Evolutionary conservation across 53 echinoderm and acorn worm species (phyloP).

Genomic region (Arbacia lixula): DNA sequence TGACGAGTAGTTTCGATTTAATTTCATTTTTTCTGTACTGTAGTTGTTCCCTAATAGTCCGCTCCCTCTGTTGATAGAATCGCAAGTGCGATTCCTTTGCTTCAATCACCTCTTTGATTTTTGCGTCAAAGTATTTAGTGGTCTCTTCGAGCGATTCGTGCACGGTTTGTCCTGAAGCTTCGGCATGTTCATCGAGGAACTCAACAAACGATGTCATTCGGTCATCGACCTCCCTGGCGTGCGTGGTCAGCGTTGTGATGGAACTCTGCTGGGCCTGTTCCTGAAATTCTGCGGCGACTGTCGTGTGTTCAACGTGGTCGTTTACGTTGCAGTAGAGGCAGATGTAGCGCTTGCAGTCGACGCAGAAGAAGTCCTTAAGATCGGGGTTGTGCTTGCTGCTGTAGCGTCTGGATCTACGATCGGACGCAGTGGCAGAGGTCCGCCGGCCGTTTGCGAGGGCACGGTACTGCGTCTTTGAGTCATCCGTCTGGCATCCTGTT

Average conservation of each 20-base stretch:
- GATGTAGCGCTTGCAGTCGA: conserved; percentile 17
- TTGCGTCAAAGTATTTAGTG: background rate
- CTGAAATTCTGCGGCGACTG: background rate
- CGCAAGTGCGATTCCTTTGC: background rate
- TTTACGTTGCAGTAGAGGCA: background rate
- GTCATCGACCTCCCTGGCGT: conserved; percentile 7
- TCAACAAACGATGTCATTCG: conserved; percentile 17
- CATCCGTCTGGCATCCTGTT: no score
- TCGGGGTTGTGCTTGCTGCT: conserved; percentile 12
- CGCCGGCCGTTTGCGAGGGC: no score
- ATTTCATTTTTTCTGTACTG: conserved; percentile 6
- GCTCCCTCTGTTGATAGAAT: conserved; percentile 23
- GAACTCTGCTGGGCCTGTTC: conserved; percentile 4
- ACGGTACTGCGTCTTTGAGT: no score
- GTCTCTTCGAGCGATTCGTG: background rate
- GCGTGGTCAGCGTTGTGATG: background rate
- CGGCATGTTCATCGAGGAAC: conserved; percentile 13
- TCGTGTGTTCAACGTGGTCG: conserved; percentile 11
- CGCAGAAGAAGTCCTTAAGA: conserved; percentile 15
- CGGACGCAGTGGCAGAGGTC: no score
- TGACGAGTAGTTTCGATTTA: background rate
- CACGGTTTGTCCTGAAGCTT: no score
- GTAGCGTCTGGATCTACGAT: no score
- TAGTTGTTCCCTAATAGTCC: background rate
- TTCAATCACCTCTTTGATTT: conserved; percentile 1